These are phyloP conservation scores for Invenusta paracnida DNA, from an alignment of 2,888 invertebrate genomes.

Conservation along the genomic window DNA sequence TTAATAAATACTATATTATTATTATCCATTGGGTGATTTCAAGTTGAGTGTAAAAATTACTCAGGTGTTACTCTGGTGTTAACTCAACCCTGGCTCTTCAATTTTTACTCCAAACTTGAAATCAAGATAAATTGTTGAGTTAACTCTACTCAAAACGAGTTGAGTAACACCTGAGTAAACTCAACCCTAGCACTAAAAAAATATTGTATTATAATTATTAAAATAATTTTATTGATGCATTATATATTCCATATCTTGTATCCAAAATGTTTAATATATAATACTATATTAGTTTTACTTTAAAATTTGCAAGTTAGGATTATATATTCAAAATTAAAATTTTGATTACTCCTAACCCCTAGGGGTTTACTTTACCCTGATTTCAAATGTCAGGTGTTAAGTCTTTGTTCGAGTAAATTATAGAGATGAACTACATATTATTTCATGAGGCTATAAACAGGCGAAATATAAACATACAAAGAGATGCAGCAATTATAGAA, in stretches of 20 bases:
- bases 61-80: conserved; percentile 26
- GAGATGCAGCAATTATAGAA: too few relatives aligned
- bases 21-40: conserved; percentile 24
- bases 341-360: background rate
- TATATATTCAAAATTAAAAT: background rate
- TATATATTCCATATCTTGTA: background rate
- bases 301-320: background rate
- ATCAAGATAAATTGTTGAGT: conserved; percentile 21
- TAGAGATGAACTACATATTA: background rate
- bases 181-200: background rate
- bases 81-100: conserved; percentile 25
- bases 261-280: background rate
- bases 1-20: too few relatives aligned
- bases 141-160: conserved; percentile 22
- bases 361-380: background rate
- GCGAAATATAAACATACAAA: too few relatives aligned
- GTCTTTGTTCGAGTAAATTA: background rate
- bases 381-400: background rate
- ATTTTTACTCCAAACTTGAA: conserved; percentile 27
- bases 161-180: conserved; percentile 17
- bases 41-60: conserved; percentile 29
- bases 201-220: background rate
- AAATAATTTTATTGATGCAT: background rate
- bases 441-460: too few relatives aligned
- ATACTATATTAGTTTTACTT: background rate